phyloP scores from a whole-genome alignment of 2,888 invertebrate genomes.

The Macaria notata region DNA sequence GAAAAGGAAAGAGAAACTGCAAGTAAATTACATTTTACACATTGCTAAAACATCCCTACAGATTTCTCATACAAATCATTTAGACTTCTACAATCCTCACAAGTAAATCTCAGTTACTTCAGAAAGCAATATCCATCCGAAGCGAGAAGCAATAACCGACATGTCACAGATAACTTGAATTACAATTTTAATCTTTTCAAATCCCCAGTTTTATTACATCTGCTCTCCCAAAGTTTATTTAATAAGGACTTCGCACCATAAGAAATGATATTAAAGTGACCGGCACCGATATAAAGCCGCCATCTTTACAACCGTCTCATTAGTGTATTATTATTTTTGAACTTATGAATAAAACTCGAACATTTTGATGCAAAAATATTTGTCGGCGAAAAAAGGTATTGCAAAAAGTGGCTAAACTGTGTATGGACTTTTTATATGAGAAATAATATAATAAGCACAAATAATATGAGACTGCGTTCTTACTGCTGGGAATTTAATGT shows the following conservation, averaged over 20 bases:
- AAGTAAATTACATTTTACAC: no score
- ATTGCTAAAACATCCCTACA: no score
- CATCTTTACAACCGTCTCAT: conserved; percentile 76
- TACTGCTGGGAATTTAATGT: no score
- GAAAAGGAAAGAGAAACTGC: no score
- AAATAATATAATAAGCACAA: conserved; percentile 48
- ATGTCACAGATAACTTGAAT: conserved; percentile 78
- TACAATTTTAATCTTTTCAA: conserved; percentile 82
- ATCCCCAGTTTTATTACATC: conserved; percentile 78
- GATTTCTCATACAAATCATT: no score
- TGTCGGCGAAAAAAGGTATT: conserved; percentile 36
- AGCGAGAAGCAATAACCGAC: conserved; percentile 77
- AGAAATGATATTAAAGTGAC: conserved; percentile 71
- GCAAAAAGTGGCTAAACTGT: conserved; percentile 52
- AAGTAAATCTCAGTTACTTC: conserved; percentile 35
- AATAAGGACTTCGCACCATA: conserved; percentile 71
- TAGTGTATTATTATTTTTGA: conserved; percentile 79
- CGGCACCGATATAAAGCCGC: conserved; percentile 68
- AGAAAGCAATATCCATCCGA: conserved; percentile 55
- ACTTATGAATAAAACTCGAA: conserved; percentile 73
- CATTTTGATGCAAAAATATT: conserved; percentile 77
- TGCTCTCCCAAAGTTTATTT: conserved; percentile 74
- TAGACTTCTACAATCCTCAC: conserved; percentile 1
- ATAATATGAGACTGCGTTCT: background rate
- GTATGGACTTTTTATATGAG: conserved; percentile 40